Base-by-base conservation (phyloP, 2,888 invertebrate genomes). In the Phymatocera aterrima region DNA sequence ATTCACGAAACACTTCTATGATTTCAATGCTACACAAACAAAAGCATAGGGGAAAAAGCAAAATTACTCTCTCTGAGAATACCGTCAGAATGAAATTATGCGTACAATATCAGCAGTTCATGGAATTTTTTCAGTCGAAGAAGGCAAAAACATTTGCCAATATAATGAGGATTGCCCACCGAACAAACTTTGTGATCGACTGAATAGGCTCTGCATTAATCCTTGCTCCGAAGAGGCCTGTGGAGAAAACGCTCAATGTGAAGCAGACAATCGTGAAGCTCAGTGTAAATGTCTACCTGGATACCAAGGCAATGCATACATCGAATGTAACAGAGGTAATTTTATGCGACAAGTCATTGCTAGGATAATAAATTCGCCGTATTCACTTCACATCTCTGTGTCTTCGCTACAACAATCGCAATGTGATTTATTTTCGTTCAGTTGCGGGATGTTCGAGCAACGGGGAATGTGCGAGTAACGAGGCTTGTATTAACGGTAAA, bases 161-260 rank as follows among this genome's bases (percentile, higher is more conserved):
- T 97, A 96, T 90, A 97, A 97, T 87, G 97, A 96, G 92, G 97
- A 97, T 87, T 97, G 97, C 88, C 96, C 97, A 77, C 95, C 96
- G n/a, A 94, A 95, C 85, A 94, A 96, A 85, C 92, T 96, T 28
- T 97, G 97, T 89, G 97, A 97, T 90, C 93, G 97, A 83, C 91
- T 97, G 72, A 97, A 97, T 87, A 93, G 97, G 88, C 93, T 95
- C 70, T 97, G 97, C 88, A 95, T 96, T 83, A 97, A 94, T 89
- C 96, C 96, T 1, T 97, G 97, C 88, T 92, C 93, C 83, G 94
- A 94, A 83, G 95, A 96, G 88, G 94, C 95, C 64, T 97, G 97
- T 86, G 97, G 96, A 48, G 95, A 95, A 79, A 95, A 96, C 88
- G 96, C 97, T 1, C 94, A 95, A 88, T 97, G 97, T 89, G 90